Evolutionary conservation across 1,140 invertebrate genomes (phyloP).

Genomic region (Rhagoletis zephyria): DNA sequence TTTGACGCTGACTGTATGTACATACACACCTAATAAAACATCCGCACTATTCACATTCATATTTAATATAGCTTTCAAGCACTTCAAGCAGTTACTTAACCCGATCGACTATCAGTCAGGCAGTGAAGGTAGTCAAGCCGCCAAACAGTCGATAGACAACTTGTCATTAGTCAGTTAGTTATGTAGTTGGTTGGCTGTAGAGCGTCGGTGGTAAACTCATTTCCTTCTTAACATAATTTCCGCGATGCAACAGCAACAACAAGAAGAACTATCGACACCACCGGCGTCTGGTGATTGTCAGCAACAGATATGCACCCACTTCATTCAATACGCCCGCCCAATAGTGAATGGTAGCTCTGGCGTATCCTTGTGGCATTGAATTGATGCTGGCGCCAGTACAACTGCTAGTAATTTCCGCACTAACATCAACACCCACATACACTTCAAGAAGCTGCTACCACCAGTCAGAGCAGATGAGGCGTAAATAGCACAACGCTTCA

Average conservation of each 20-base stretch:
- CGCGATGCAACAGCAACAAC: background rate
- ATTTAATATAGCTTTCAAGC: slow-evolving; percentile 45
- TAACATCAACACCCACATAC: background rate
- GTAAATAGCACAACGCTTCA: background rate
- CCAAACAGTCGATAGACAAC: background rate
- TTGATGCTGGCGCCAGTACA: slow-evolving; percentile 1
- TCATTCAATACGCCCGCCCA: background rate
- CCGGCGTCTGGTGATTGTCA: background rate
- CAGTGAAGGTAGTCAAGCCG: background rate
- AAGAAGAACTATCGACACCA: no score
- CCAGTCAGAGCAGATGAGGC: background rate
- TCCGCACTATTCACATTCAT: slow-evolving; percentile 18
- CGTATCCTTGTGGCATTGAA: no score
- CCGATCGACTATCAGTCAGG: background rate
- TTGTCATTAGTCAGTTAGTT: background rate
- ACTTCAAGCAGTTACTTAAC: slow-evolving; percentile 30
- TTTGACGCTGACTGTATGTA: background rate
- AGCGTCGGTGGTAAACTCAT: slow-evolving; percentile 11
- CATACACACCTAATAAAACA: background rate
- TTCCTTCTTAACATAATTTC: slow-evolving; percentile 43
- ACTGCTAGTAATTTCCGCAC: slow-evolving; percentile 29
- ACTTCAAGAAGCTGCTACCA: background rate
- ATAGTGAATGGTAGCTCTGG: no score
- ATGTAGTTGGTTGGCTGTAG: background rate
- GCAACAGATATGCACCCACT: background rate